Base-by-base conservation (phyloP, 2,797 vertebrate species). In the Caiman crocodilus region DNA sequence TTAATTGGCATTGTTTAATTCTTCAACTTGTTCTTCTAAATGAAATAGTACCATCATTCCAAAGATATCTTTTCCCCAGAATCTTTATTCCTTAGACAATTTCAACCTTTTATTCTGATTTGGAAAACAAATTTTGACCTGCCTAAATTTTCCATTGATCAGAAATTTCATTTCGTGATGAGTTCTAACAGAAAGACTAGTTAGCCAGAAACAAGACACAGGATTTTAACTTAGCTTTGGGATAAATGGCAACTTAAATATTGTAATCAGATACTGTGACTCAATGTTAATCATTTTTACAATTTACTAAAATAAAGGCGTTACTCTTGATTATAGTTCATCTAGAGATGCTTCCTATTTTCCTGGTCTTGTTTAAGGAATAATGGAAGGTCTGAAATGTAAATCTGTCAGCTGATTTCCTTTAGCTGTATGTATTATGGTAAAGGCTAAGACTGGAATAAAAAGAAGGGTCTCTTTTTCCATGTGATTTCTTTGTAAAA, bases 261-360 rank as follows among this genome's bases (percentile, higher is more conserved):
- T 58, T 69, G 76, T 57, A 26, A 60, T 2, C 57, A n/a, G 6
- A 35, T 5, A 5, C 5, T 61, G 30, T 0, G 0, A 13, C 26
- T 63, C 6, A 17, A 20, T 17, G 69, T 35, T 69, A 55, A n/a
- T 73, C 0, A 71, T 42, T 74, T 78, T 82, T 76, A 69, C 50
- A 25, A 55, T 23, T 58, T 83, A 60, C 30, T 78, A 71, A 80
- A 80, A 85, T 50, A 75, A 88, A 14, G 13, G 7, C 25, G 64
- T 5, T 67, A 10, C 17, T 67, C 17, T 32, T 10, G 26, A 69
- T 35, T 69, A 69, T 69, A 35, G 17, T 69, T 21, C 17, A 11
- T 69, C 20, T 35, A 32, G 18, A 69, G 0, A 0, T 35, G 14
- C 4, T 59, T 32, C 17, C 28, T 60, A 57, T 26, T 55, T 23